A percentile compares a stretch with the other conserved stretches of the same genome.
These are phyloP conservation scores for Austrolebias charrua DNA, from an alignment of 2,797 vertebrate species.

Conservation along the genomic window DNA sequence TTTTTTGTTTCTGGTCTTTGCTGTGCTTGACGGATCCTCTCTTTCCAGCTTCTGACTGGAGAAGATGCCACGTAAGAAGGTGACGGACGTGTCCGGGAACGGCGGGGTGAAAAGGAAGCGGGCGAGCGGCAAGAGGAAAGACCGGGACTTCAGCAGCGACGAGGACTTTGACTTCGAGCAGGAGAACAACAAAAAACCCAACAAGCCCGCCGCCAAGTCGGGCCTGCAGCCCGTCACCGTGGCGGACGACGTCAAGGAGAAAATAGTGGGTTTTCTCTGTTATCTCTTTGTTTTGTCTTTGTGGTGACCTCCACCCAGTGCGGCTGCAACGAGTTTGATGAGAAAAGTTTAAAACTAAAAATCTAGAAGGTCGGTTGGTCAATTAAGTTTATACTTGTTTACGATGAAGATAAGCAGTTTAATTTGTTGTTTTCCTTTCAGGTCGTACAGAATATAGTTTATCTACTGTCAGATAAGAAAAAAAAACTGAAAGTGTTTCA, in stretches of 20 bases:
- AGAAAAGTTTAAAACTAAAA: not conserved
- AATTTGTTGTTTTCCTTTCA: not conserved
- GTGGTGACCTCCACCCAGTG: not conserved
- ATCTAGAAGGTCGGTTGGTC: not conserved
- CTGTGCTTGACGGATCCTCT: too few species aligned
- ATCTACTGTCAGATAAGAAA: too few species aligned
- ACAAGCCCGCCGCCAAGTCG: conserved; percentile 73
- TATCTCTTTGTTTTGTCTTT: not conserved
- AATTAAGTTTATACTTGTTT: not conserved
- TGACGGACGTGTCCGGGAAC: conserved; percentile 81
- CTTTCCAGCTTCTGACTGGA: conserved; percentile 31
- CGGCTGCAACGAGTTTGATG: not conserved
- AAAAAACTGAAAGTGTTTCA: too few species aligned
- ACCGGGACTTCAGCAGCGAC: conserved; percentile 84
- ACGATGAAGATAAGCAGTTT: not conserved
- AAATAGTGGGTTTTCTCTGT: conserved; percentile 76
- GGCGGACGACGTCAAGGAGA: conserved; percentile 82
- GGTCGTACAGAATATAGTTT: too few species aligned
- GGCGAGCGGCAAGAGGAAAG: conserved; percentile 78
- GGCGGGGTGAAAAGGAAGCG: conserved; percentile 81
- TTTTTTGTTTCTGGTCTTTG: too few species aligned
- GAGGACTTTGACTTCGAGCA: conserved; percentile 85
- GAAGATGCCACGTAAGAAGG: conserved; percentile 86
- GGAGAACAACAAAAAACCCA: conserved; percentile 84
- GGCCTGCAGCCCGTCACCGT: conserved; percentile 83